Conservation (phyloP, 2,888 invertebrate species). For the Chirona hameri region DNA sequence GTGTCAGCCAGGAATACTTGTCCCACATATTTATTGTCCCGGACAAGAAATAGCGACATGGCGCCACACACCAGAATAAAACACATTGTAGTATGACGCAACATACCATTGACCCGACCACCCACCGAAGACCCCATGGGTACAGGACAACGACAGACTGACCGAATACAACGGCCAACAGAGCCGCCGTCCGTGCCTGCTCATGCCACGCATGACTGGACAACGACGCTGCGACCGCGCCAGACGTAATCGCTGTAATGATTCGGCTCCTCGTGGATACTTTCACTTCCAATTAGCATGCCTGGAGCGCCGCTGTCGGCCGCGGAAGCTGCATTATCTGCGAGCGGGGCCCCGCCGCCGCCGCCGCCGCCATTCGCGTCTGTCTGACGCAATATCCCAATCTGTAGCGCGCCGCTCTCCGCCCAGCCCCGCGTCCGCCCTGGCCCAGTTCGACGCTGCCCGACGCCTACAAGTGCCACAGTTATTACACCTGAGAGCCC, state of each 20-base stretch:
- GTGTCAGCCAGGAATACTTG: no score
- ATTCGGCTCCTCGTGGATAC: not conserved
- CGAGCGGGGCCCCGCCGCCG: not conserved
- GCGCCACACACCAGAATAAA: no score
- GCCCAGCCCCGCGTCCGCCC: not conserved
- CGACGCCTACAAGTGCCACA: not conserved
- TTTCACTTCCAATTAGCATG: slow-evolving; percentile 22
- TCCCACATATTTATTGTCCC: no score
- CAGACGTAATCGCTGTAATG: not conserved
- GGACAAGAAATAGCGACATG: no score
- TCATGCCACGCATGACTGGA: not conserved
- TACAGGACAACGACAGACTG: no score
- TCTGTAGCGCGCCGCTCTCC: not conserved
- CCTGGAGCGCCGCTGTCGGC: not conserved
- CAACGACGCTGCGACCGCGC: not conserved
- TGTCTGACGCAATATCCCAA: not conserved
- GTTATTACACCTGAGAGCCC: not conserved
- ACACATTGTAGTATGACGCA: no score
- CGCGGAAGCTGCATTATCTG: not conserved
- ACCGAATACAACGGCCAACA: no score
- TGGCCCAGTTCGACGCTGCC: not conserved
- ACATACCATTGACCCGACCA: no score
- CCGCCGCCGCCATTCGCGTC: not conserved
- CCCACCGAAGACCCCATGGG: no score
- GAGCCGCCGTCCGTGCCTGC: no score